These are phyloP conservation scores for Streblospio benedicti DNA, from an alignment of 1,140 invertebrate species.

Conservation along the genomic window DNA sequence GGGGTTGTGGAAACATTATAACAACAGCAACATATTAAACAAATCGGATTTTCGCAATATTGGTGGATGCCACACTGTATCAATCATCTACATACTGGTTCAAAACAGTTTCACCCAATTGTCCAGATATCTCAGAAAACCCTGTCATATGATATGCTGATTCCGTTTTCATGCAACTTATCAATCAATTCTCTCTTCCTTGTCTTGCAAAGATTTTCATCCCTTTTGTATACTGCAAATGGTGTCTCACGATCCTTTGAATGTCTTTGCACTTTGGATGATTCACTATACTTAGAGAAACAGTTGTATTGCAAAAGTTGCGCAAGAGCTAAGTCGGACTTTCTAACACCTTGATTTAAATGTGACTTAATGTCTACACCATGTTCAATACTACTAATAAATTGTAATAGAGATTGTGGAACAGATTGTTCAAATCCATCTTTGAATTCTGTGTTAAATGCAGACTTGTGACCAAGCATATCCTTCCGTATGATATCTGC, in stretches of 20 bases:
- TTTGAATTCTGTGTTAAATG: slow-evolving; percentile 13
- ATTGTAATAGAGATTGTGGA: slow-evolving; percentile 19
- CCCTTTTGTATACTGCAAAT: not conserved
- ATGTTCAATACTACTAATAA: slow-evolving; percentile 17
- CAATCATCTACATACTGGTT: not conserved
- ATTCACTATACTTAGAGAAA: slow-evolving; percentile 3
- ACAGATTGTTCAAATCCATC: slow-evolving; percentile 14
- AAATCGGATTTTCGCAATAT: no score
- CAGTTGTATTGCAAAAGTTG: slow-evolving; percentile 22
- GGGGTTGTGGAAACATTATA: no score
- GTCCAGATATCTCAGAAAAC: not conserved
- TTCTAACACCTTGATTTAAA: slow-evolving; percentile 11
- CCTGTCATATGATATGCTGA: not conserved
- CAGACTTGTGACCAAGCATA: slow-evolving; percentile 15
- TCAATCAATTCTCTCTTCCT: not conserved
- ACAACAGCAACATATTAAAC: no score
- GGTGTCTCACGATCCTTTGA: not conserved
- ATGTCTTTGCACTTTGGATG: slow-evolving; percentile 10
- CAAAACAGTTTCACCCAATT: not conserved
- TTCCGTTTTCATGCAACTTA: no score
- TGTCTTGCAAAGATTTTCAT: not conserved
- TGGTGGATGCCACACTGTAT: no score
- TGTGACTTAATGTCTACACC: slow-evolving; percentile 17
- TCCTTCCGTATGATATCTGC: slow-evolving; percentile 15
- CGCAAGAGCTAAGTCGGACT: slow-evolving; percentile 13